Conservation (phyloP, 2,797 vertebrate species). For the Chanos chanos region DNA sequence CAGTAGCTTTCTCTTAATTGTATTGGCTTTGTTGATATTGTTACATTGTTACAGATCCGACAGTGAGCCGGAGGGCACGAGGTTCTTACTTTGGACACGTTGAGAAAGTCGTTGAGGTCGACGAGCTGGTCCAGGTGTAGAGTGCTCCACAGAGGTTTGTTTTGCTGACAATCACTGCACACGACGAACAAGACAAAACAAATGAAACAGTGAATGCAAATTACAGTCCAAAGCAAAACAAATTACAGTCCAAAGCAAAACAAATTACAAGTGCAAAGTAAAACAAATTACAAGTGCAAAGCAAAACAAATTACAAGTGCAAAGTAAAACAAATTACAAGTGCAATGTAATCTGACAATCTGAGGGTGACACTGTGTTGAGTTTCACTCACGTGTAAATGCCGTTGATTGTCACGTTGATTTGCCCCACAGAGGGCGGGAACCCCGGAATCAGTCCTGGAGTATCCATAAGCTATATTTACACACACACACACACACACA, state of each 20-base stretch:
- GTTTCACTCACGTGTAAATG: conserved; percentile 74
- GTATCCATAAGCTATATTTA: conserved; percentile 73
- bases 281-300: too few relatives aligned
- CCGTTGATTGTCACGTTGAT: conserved; percentile 56
- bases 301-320: background rate
- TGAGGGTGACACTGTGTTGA: background rate
- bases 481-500: conserved; percentile 9
- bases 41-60: too few relatives aligned
- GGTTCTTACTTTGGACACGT: conserved; percentile 72
- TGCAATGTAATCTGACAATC: background rate
- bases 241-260: background rate
- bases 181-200: background rate
- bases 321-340: too few relatives aligned
- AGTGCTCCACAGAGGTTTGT: conserved; percentile 73
- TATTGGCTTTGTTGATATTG: too few relatives aligned
- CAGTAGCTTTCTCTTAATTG: too few relatives aligned
- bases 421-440: conserved; percentile 46
- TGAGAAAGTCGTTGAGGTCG: conserved; percentile 67
- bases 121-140: conserved; percentile 64
- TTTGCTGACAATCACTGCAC: conserved; percentile 75
- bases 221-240: background rate
- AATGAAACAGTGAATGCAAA: background rate
- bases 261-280: background rate
- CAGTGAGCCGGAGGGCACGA: too few relatives aligned
- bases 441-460: conserved; percentile 54